phyloP scores from a whole-genome alignment of 1,140 invertebrate genomes.

The Wasmannia auropunctata region DNA sequence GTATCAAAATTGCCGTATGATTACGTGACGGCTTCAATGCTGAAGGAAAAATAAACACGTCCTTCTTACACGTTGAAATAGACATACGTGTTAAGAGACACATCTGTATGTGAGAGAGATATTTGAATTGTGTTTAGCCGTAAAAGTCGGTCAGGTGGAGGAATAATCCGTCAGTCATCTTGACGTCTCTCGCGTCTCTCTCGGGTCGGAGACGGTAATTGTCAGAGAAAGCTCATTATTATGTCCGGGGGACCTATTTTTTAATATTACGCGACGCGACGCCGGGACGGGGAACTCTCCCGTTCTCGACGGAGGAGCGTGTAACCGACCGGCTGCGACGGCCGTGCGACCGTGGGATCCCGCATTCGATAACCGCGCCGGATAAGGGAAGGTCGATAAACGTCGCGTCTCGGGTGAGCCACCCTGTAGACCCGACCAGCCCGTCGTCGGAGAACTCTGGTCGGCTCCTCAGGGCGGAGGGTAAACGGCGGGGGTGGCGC shows the following conservation, averaged over 20 bases:
- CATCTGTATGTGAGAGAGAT: not conserved
- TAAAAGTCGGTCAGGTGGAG: constrained; percentile 21
- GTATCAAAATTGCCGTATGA: not conserved
- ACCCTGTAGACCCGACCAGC: constrained; percentile 40
- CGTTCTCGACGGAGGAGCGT: constrained; percentile 26
- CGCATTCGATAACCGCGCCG: constrained; percentile 31
- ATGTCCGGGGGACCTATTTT: not conserved
- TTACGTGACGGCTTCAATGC: not conserved
- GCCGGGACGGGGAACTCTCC: not conserved
- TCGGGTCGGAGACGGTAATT: constrained; percentile 1
- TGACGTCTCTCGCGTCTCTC: not conserved
- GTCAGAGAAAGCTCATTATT: constrained; percentile 35
- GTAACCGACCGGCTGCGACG: constrained; percentile 20
- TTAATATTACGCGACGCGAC: not conserved
- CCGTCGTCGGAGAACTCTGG: not conserved
- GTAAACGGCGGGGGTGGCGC: constrained; percentile 11
- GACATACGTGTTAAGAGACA: not conserved
- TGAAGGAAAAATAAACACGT: not conserved
- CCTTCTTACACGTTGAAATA: constrained; percentile 1
- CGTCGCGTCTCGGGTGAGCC: constrained; percentile 30
- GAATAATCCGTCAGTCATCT: constrained; percentile 15
- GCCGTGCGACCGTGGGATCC: not conserved
- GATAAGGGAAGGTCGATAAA: constrained; percentile 58
- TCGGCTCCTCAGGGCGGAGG: constrained; percentile 33
- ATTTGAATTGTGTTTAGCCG: not conserved